Evolutionary conservation across 2,888 invertebrate species (phyloP).

Genomic region (Dasypogon diadema): DNA sequence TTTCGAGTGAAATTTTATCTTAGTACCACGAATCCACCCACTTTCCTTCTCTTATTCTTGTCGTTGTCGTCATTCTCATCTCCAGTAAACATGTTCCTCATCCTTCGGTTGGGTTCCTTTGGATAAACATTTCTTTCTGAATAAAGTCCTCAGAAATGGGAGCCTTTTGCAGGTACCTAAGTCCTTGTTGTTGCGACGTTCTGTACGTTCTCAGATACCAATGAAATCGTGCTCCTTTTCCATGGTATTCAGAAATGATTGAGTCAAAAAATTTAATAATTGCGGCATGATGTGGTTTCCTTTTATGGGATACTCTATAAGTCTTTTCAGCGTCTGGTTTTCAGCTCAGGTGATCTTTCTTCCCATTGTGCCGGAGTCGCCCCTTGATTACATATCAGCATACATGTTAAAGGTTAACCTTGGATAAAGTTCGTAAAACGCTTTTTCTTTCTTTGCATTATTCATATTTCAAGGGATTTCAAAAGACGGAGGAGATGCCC

Average conservation of each 20-base stretch:
- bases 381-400: too few relatives aligned
- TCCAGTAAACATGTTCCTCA: too few relatives aligned
- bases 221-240: not conserved
- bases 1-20: not conserved
- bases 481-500: too few relatives aligned
- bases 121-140: too few relatives aligned
- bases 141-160: too few relatives aligned
- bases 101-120: too few relatives aligned
- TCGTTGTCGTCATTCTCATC: too few relatives aligned
- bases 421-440: not conserved
- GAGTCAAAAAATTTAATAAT: conserved; percentile 31
- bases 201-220: not conserved
- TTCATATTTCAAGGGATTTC: not conserved
- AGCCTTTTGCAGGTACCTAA: too few relatives aligned
- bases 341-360: not conserved
- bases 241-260: conserved; percentile 20
- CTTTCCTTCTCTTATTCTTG: too few relatives aligned
- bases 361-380: not conserved
- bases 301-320: not conserved
- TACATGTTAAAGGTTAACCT: not conserved
- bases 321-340: not conserved
- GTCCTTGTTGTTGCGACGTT: too few relatives aligned
- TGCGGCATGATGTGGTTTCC: conserved; percentile 22
- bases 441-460: too few relatives aligned
- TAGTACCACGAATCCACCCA: not conserved